Base-by-base conservation (phyloP, 2,797 vertebrate species). In the Graptemys geographica region DNA sequence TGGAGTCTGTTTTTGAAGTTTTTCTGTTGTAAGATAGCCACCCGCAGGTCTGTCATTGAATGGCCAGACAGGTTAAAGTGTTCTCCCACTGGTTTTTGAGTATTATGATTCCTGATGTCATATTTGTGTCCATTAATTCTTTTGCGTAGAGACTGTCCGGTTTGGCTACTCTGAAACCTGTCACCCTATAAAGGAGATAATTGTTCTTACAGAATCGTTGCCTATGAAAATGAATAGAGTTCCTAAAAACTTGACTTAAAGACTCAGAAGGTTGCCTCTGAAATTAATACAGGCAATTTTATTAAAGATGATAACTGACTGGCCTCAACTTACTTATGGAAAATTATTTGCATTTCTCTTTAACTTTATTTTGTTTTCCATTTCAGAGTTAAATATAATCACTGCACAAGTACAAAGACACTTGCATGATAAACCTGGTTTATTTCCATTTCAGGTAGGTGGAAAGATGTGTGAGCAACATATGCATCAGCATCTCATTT, bases 201-300 rank as follows among this genome's bases (percentile, higher is more conserved):
- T 82, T 19, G 55, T 85, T 49, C 33, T 28, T 81, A 37, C 8
- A 65, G n/a, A 89, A 11, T 4, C 9, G 79, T 21, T 79, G 47
- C 37, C 87, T 84, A 16, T 33, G 3, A 44, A 44, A 78, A 81
- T 44, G 72, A 83, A 27, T 23, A 92, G 16, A 84, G 37, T 11
- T 81, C 9, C 31, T 78, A 21, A 41, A 37, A 10, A 27, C 0
- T 85, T 91, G 49, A 51, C 49, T 51, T 51, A 51, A 51, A 51
- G 51, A 51, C 51, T 51, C 51, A 51, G 15, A 51, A 51, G 0
- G 81, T 33, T 86, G 2, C 7, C 28, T 83, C 23, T 25, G 83
- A 79, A 84, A 80, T 81, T 44, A 91, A 93, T 3, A 92, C 10
- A 84, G 89, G 49, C 1, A 88, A 91, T 83, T 49, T 79, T 47